phyloP scores from a whole-genome alignment of 2,113 vertebrate species.

The Microtus ochrogaster region DNA sequence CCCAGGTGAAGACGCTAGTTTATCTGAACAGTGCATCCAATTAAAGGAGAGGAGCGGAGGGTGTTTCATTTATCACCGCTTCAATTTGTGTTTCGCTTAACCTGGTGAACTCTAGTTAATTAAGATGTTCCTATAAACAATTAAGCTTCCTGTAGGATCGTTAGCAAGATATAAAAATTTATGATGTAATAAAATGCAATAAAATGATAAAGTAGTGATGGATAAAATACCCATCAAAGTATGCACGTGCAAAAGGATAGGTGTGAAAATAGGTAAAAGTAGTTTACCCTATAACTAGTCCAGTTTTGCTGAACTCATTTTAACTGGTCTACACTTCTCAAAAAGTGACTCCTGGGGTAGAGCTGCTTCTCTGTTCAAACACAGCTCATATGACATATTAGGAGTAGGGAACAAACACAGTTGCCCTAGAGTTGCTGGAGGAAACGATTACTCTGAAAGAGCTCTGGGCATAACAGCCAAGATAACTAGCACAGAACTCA shows the following conservation, averaged over 20 bases:
- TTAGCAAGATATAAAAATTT: conserved; percentile 90
- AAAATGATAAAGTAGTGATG: conserved; percentile 87
- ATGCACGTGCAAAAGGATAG: conserved; percentile 76
- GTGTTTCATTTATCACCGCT: conserved; percentile 84
- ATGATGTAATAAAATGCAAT: conserved; percentile 89
- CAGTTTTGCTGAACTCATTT: not conserved
- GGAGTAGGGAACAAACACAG: not conserved
- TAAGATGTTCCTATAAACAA: conserved; percentile 89
- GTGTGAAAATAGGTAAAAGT: conserved; percentile 76
- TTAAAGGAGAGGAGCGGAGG: conserved; percentile 68
- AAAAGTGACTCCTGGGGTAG: not conserved
- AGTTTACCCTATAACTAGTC: conserved; percentile 30
- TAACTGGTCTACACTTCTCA: not conserved
- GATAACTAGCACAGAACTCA: not conserved
- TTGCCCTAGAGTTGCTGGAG: not conserved
- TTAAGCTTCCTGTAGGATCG: conserved; percentile 88
- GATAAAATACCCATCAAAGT: conserved; percentile 72
- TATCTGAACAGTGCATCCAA: conserved; percentile 29
- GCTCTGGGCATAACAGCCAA: not conserved
- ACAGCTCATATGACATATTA: conserved; percentile 9
- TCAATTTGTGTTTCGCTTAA: conserved; percentile 88
- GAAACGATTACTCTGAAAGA: not conserved
- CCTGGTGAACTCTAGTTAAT: conserved; percentile 88
- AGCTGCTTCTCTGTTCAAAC: not conserved
- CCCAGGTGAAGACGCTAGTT: not conserved